Evolutionary conservation across 2,113 vertebrate species (phyloP), one percentile per base, ranked within the genome.

Genomic region (Gymnogyps californianus): DNA sequence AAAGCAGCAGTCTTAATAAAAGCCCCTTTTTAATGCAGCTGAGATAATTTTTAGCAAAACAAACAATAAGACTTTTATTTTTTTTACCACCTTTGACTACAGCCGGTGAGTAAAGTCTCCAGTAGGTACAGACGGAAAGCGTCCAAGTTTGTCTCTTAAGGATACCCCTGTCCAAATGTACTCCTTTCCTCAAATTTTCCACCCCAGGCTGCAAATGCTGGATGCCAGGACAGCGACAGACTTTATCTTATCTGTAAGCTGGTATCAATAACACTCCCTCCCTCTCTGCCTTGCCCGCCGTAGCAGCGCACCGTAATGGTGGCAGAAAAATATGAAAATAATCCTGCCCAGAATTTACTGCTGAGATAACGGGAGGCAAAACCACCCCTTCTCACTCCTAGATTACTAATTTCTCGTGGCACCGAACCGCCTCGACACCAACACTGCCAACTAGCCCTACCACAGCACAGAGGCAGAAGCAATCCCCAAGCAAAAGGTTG

Each of bases 121-220:
- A 97, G 96, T 13, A 93, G 66, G 84, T 96, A 96, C 97, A 98
- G 98, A 98, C 98, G 98, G 98, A 98, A 99, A 98, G 98, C 89
- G 70, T 98, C 97, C 96, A 98, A 98, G 88, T 92, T 94, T 96
- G 96, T 98, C 98, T 98, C 98, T 99, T 98, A 98, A 98, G 97
- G 97, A 98, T 97, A 98, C 83, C 98, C 98, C 98, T 98, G 98
- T 98, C 98, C 98, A 98, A 99, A 98, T 93, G 98, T 91, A 98
- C 97, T 98, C 97, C 97, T 99, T 99, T 98, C 98, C 98, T 99
- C 98, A 98, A 98, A 98, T 97, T 98, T 98, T 98, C 98, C 98
- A 98, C 95, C 95, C 97, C 90, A 87, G 97, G 95, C 97, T 97
- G 96, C 94, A 94, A 96, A 95, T 44, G 65, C 44, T 90, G 95